Evolutionary conservation across 2,113 vertebrate species (phyloP).

Genomic region (Xenopus borealis): DNA sequence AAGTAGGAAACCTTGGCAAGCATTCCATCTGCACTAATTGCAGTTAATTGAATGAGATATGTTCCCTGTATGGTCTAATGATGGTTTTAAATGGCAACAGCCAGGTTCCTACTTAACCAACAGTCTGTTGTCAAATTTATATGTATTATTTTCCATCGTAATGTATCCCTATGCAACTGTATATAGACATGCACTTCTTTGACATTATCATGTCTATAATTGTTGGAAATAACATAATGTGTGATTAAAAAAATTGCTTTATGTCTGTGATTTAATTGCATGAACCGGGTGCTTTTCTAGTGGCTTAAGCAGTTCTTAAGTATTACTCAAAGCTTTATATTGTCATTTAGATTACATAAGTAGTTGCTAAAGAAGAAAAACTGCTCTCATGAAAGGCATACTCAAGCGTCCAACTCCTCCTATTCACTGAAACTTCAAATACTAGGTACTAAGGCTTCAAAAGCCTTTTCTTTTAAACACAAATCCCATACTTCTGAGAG

Average conservation of each 20-base stretch:
- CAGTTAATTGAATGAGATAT: conserved; percentile 2
- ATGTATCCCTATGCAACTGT: background rate
- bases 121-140: background rate
- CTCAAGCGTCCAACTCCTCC: too few relatives aligned
- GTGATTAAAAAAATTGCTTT: background rate
- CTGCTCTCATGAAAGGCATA: too few relatives aligned
- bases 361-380: too few relatives aligned
- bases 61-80: background rate
- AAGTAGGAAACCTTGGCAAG: background rate
- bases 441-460: too few relatives aligned
- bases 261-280: background rate
- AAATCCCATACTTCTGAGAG: too few relatives aligned
- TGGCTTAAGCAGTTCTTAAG: background rate
- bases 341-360: background rate
- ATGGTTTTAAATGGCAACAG: background rate
- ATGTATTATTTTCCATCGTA: background rate
- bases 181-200: background rate
- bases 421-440: too few relatives aligned
- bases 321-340: background rate
- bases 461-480: too few relatives aligned
- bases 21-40: background rate
- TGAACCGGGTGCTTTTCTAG: background rate
- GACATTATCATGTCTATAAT: background rate
- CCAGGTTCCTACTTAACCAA: background rate
- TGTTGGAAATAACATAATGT: background rate